Evolutionary conservation across 2,888 invertebrate species (phyloP).

Genomic region (Oconnorella tubifera): DNA sequence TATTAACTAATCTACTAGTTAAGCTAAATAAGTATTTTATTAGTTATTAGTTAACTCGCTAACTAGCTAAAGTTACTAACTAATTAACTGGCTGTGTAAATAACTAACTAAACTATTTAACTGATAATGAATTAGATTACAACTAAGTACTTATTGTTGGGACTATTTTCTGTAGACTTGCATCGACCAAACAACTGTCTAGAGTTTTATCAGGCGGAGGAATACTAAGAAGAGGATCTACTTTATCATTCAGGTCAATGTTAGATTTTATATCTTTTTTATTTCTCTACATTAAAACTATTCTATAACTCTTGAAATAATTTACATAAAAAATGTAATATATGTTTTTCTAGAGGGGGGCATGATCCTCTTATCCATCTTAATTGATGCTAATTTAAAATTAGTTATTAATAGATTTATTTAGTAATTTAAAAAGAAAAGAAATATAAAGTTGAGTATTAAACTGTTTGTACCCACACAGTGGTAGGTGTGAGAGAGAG

Average conservation of each 20-base stretch:
- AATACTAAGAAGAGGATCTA: conserved; percentile 88
- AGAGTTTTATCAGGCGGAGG: conserved; percentile 81
- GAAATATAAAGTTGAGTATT: too few relatives aligned
- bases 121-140: too few relatives aligned
- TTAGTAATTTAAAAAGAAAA: conserved; percentile 2
- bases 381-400: not conserved
- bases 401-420: not conserved
- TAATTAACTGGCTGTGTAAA: not conserved
- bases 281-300: too few relatives aligned
- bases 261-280: not conserved
- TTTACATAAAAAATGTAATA: too few relatives aligned
- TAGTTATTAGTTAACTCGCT: not conserved
- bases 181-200: conserved; percentile 80
- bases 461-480: too few relatives aligned
- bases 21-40: too few relatives aligned
- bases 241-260: conserved; percentile 73
- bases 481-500: conserved; percentile 86
- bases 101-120: too few relatives aligned
- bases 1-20: too few relatives aligned
- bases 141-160: too few relatives aligned
- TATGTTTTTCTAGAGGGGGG: not conserved
- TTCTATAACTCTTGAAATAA: too few relatives aligned
- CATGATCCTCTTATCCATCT: not conserved
- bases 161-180: conserved; percentile 65
- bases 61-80: not conserved